These are phyloP conservation scores for Platynereis dumerilii DNA, from an alignment of 2,888 invertebrate genomes.

Conservation along the genomic window DNA sequence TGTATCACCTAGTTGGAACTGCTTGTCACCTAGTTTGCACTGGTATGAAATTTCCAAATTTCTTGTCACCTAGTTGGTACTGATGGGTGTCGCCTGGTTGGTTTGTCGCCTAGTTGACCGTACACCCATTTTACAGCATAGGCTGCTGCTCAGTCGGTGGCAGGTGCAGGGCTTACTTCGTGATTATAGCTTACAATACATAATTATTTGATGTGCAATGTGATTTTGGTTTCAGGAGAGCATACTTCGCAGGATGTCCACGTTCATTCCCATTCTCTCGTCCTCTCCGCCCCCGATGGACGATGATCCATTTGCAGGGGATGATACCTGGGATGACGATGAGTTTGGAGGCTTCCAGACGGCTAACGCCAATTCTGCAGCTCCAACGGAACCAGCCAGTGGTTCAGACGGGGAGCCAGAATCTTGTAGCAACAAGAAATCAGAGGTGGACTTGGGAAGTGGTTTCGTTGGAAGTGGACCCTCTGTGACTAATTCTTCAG, in stretches of 20 bases:
- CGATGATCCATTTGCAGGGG: conserved; percentile 16
- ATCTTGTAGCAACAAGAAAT: background rate
- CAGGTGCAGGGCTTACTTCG: no score
- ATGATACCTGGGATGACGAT: conserved; percentile 18
- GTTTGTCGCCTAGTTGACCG: no score
- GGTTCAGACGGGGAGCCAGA: background rate
- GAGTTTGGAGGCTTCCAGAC: conserved; percentile 16
- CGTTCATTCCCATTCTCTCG: conserved; percentile 30
- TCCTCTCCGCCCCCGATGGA: conserved; percentile 32
- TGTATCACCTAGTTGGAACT: no score
- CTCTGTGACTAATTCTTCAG: background rate
- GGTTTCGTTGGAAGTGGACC: background rate
- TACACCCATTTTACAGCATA: no score
- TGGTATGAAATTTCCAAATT: no score
- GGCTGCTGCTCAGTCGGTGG: no score
- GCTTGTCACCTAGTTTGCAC: no score
- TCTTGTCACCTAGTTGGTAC: no score
- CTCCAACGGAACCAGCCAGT: background rate
- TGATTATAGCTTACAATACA: no score
- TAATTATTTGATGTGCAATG: no score
- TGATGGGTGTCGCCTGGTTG: no score
- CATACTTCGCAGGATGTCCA: conserved; percentile 19
- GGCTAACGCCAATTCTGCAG: background rate
- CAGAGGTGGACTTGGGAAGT: background rate
- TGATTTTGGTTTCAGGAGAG: no score